phyloP scores from a whole-genome alignment of 2,113 vertebrate genomes.

The Macquaria ambigua region DNA sequence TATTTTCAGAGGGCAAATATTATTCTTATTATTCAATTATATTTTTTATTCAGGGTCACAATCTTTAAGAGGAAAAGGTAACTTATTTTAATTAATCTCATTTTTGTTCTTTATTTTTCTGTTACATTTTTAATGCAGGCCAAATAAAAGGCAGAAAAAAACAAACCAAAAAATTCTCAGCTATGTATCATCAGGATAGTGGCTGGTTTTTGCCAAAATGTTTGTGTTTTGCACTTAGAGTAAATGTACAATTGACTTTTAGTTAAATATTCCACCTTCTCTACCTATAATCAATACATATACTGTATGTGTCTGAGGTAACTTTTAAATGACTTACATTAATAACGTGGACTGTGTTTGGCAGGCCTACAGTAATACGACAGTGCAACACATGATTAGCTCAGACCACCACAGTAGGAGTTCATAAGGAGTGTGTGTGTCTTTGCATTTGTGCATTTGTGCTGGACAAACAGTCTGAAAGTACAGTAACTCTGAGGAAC shows the following conservation, averaged over 20 bases:
- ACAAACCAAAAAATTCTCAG: background rate
- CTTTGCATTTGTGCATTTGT: constrained; percentile 31
- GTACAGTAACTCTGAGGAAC: constrained; percentile 71
- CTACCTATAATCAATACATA: background rate
- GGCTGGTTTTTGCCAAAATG: background rate
- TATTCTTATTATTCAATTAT: background rate
- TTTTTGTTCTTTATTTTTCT: background rate
- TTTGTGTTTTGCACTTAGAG: background rate
- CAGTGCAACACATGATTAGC: constrained; percentile 36
- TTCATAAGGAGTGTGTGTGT: constrained; percentile 17
- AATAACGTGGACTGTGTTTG: constrained; percentile 4
- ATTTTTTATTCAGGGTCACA: background rate
- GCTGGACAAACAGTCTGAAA: constrained; percentile 54
- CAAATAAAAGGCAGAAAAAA: background rate
- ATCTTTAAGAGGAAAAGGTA: background rate
- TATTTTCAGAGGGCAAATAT: background rate
- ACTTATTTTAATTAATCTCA: background rate
- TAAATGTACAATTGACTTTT: constrained; percentile 12
- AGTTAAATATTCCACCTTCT: background rate
- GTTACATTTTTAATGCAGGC: background rate
- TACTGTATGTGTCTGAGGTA: background rate
- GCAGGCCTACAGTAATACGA: background rate
- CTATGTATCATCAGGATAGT: background rate
- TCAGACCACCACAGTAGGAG: constrained; percentile 1
- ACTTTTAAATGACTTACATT: constrained; percentile 34